Evolutionary conservation across 1,140 invertebrate species (phyloP).

Genomic region (Apis laboriosa): DNA sequence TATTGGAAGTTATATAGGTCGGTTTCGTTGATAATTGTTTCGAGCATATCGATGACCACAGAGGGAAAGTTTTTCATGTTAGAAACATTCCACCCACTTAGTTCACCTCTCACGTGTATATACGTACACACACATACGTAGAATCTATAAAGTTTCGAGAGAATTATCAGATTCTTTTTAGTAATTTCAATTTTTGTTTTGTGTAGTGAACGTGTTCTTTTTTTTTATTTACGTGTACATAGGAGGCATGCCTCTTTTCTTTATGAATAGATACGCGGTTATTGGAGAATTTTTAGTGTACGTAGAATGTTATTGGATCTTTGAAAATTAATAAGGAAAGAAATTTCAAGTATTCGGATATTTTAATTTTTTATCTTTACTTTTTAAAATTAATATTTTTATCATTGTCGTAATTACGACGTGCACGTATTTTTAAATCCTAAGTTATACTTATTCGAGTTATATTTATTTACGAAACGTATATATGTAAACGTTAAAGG

Average conservation of each 20-base stretch:
- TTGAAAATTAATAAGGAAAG: background rate
- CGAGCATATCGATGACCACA: conserved; percentile 5
- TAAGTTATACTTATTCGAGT: no score
- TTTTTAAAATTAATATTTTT: background rate
- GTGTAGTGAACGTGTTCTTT: background rate
- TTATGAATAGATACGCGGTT: background rate
- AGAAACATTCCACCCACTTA: background rate
- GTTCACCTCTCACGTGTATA: background rate
- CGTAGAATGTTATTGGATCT: background rate
- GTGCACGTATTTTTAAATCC: no score
- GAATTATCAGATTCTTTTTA: background rate
- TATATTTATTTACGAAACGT: no score
- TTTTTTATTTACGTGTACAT: background rate
- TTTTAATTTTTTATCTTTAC: no score
- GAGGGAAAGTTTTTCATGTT: background rate
- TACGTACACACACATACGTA: background rate
- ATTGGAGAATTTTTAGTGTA: background rate
- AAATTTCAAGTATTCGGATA: background rate
- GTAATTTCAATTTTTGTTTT: background rate
- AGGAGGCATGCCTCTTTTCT: conserved; percentile 4
- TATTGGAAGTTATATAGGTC: no score
- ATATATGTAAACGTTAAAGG: no score
- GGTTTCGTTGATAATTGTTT: background rate
- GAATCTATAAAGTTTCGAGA: background rate
- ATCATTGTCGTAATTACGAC: no score